Evolutionary conservation across 2,797 vertebrate genomes (phyloP), one percentile per base, ranked within the genome.

Genomic region (Salmo trutta): DNA sequence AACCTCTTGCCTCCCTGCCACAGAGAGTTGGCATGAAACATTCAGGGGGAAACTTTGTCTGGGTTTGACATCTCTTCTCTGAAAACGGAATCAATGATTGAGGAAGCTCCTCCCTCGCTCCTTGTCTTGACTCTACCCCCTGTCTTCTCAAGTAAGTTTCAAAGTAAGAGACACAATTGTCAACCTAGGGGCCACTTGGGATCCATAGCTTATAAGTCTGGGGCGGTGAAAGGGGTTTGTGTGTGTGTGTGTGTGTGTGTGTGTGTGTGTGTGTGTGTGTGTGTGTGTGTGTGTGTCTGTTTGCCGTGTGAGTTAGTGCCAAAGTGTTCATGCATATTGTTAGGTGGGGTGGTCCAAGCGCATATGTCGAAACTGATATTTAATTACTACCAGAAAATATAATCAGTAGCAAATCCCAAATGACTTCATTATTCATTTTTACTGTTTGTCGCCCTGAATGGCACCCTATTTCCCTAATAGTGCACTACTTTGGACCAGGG

Each of bases 1-100:
- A 85, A 82, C 69, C 77, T 77, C 71, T 77, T 62, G 78, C 67
- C 77, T 79, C 68, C 81, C 83, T 1, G 19, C 83, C 86, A 91
- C 84, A 81, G 88, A 54, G 53, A 54, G 87, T 87, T 78, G 29
- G 75, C 80, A 91, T 92, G 79, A 91, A 92, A 90, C 84, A 91
- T 90, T 90, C 82, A 90, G 36, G 83, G 65, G 75, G 78, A 85
- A 85, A 85, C 85, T 85, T 84, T 77, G 92, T 91, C 92, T 83
- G 66, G 19, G 69, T 83, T 84, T 88, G 85, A 85, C 85, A 84
- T 31, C 15, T 81, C 75, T 73, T 24, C 74, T 77, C 73, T 77
- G 77, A 72, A 72, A 81, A 83, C 72, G 12, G 1, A 81, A 72
- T 75, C 77, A 75, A 8, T 65, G 65, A 80, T 77, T 74, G 75